These are phyloP conservation scores for Atherix ibis DNA, from an alignment of 2,888 invertebrate species.

Conservation along the genomic window DNA sequence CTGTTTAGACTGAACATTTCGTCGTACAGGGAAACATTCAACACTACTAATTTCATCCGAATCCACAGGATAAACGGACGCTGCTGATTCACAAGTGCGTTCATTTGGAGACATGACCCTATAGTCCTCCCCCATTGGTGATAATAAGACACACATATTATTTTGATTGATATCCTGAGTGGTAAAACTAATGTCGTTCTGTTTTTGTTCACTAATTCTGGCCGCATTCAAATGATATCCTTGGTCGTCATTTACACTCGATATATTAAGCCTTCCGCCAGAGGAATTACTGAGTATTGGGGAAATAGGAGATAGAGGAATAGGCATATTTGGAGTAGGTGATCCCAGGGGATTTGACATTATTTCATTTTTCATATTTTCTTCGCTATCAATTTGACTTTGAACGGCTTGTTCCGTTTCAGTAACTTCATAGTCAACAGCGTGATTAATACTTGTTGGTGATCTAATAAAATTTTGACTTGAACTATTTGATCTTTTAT, in stretches of 20 bases:
- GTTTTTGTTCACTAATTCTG: background rate
- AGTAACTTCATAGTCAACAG: conserved; percentile 5
- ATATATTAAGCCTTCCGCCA: background rate
- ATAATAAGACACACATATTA: background rate
- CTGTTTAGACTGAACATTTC: conserved; percentile 21
- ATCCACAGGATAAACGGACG: conserved; percentile 16
- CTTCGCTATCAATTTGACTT: background rate
- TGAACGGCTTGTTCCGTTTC: conserved; percentile 2
- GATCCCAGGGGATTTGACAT: background rate
- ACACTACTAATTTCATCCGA: conserved; percentile 29
- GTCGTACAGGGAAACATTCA: conserved; percentile 6
- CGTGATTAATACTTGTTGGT: background rate
- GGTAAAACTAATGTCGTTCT: background rate
- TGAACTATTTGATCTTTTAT: conserved; percentile 8
- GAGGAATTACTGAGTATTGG: too few species aligned
- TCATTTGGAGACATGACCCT: conserved; percentile 7
- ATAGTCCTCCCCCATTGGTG: conserved; percentile 5
- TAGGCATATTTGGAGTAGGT: too few species aligned
- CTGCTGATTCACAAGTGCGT: conserved; percentile 7
- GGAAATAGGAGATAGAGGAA: too few species aligned
- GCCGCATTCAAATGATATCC: background rate
- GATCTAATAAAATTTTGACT: conserved; percentile 7
- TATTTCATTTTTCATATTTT: background rate
- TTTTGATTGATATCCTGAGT: conserved; percentile 3
- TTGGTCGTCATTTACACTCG: background rate